These are phyloP conservation scores for Tetrapedia diversipes DNA, from an alignment of 2,888 invertebrate genomes.

Conservation along the genomic window DNA sequence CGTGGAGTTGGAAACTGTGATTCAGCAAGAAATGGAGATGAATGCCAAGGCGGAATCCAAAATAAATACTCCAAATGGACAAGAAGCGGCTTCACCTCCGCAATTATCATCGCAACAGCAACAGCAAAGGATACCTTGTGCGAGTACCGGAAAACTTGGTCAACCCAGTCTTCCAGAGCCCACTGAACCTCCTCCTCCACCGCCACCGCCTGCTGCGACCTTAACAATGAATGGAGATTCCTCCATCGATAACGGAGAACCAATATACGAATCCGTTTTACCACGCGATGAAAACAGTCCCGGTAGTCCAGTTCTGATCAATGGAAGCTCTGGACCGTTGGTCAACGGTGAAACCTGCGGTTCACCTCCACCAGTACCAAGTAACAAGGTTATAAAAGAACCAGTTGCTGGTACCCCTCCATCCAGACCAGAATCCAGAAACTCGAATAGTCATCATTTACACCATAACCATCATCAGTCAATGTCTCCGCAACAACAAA, in stretches of 20 bases:
- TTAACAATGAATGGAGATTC: conserved; percentile 79
- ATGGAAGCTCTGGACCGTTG: conserved; percentile 72
- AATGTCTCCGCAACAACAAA: conserved; percentile 71
- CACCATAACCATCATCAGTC: conserved; percentile 68
- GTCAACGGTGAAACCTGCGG: conserved; percentile 73
- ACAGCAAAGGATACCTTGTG: conserved; percentile 69
- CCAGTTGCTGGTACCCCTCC: conserved; percentile 71
- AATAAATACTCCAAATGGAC: conserved; percentile 68
- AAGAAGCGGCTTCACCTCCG: conserved; percentile 44
- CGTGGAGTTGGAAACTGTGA: conserved; percentile 88
- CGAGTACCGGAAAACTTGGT: conserved; percentile 80
- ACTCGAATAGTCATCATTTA: conserved; percentile 66
- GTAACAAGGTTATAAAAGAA: conserved; percentile 75
- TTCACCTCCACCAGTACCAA: conserved; percentile 76
- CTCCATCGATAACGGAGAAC: conserved; percentile 85
- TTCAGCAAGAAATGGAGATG: conserved; percentile 85
- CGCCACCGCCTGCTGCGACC: conserved; percentile 84
- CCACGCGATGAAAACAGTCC: conserved; percentile 86
- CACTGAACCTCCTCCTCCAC: conserved; percentile 89
- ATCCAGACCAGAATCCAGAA: conserved; percentile 74
- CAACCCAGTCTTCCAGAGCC: conserved; percentile 90
- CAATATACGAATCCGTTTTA: conserved; percentile 93
- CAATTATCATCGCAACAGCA: conserved; percentile 38
- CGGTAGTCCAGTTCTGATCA: conserved; percentile 74
- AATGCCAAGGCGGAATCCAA: conserved; percentile 71